Evolutionary conservation across 2,113 vertebrate species (phyloP), one percentile per base, ranked within the genome.

Genomic region (Ciconia stormi): DNA sequence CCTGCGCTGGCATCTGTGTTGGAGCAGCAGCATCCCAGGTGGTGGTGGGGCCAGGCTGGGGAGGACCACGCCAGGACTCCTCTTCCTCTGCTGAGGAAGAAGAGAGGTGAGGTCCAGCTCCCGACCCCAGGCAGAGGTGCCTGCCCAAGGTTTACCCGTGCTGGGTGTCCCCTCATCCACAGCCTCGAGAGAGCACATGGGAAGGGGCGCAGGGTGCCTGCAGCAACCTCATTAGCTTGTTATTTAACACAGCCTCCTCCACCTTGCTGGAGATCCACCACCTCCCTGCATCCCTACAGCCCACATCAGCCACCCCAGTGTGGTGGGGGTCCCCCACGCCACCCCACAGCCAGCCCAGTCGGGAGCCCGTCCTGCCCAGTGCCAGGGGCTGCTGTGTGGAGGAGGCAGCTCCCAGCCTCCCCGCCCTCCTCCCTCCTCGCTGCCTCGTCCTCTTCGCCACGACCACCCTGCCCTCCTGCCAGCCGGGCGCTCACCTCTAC

Each of bases 11-110:
- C 71, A 90, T 87, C 58, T 96, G 81, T 4, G 97, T 94, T 59
- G 96, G 96, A 77, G 96, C 89, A 67, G 95, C 97, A 82, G 97
- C 97, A 58, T 70, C 91, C 67, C 77, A 93, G 74, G 94, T 91
- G 79, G 84, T 53, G 82, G 98, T 97, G 34, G 95, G 97, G 67
- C 87, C 91, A 63, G 86, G 69, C 80, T 97, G 89, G 82, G 38
- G 96, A 76, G 95, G 91, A 67, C 78, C 86, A 58, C 52, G 98
- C 76, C 97, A 92, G 22, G 97, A 96, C 59, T 96, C 97, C 85
- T 97, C 98, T 97, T 93, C 76, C 19, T 53, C 69, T 59, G 91
- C 70, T 73, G 78, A 89, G 25, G 87, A 76, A 85, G 52, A 89
- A 78, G 53, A 93, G 34, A 88, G 16, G 6, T 40, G 87, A 88